Percentiles rank a stretch among this genome's conserved stretches.
phyloP scores from a whole-genome alignment of 1,140 invertebrate species.

The Mya arenaria region DNA sequence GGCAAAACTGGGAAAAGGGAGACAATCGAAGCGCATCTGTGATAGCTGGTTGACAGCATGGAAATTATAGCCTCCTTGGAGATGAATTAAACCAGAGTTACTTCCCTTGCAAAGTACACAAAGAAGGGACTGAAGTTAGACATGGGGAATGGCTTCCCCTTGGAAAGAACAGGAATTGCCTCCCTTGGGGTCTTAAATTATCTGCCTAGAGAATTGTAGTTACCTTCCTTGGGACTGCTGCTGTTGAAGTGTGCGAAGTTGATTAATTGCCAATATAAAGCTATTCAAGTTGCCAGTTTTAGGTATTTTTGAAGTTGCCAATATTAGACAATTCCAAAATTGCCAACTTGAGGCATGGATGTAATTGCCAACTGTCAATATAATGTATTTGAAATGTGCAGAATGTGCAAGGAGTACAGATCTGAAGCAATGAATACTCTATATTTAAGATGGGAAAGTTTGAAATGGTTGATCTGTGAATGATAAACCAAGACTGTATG shows the following conservation, averaged over 20 bases:
- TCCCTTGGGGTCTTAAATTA: not conserved
- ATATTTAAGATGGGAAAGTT: no score
- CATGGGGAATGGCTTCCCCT: not conserved
- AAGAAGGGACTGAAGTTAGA: not conserved
- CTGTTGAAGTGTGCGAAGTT: not conserved
- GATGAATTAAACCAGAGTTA: not conserved
- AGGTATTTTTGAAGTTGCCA: no score
- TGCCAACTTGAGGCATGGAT: no score
- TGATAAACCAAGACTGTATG: no score
- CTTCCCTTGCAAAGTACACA: not conserved
- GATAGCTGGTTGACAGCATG: slow-evolving; percentile 45
- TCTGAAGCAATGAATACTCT: no score
- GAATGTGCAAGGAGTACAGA: no score
- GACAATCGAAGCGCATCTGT: slow-evolving; percentile 25
- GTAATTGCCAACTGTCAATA: no score
- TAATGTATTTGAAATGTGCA: no score
- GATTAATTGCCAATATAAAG: no score
- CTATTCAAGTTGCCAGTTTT: no score
- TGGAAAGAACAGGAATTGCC: not conserved
- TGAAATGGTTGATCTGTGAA: no score
- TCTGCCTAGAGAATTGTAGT: not conserved
- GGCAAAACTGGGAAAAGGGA: not conserved
- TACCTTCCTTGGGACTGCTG: not conserved
- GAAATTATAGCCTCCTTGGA: not conserved
- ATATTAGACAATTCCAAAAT: no score